A percentile compares a stretch with the other conserved stretches of the same genome.
phyloP scores from a whole-genome alignment of 2,888 invertebrate species.

The Phaedon cochleariae region DNA sequence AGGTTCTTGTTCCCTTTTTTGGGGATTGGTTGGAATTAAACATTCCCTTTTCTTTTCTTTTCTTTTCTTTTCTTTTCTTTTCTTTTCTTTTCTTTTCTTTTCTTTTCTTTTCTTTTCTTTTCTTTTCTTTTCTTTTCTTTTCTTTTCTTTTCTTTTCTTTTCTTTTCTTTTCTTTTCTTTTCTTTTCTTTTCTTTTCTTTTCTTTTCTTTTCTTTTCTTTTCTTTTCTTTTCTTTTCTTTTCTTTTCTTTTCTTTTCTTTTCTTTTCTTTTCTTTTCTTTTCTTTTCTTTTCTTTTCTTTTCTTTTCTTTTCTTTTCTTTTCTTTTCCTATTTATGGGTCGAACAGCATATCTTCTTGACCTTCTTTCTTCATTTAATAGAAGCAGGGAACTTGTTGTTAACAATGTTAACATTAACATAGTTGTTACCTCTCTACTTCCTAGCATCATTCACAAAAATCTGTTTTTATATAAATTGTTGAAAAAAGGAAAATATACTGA shows the following conservation, averaged over 20 bases:
- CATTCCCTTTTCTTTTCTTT: background rate
- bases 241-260: conserved; percentile 2
- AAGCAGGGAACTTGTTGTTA: too few species aligned
- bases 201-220: conserved; percentile 1
- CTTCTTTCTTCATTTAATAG: too few species aligned
- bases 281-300: conserved; percentile 2
- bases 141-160: conserved; percentile 2
- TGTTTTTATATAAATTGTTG: too few species aligned
- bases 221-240: conserved; percentile 2
- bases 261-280: conserved; percentile 1
- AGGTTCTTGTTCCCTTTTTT: too few species aligned
- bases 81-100: conserved; percentile 2
- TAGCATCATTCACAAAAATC: too few species aligned
- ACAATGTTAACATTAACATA: too few species aligned
- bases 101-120: conserved; percentile 2
- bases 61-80: conserved; percentile 2
- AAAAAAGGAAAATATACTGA: too few species aligned
- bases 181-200: conserved; percentile 2
- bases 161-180: conserved; percentile 2
- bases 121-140: conserved; percentile 2
- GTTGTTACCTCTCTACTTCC: too few species aligned
- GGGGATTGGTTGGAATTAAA: background rate
- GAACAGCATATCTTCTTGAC: too few species aligned
- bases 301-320: background rate
- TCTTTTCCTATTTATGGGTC: too few species aligned